phyloP scores from a whole-genome alignment of 2,888 invertebrate species.

The Strigamia crassipes region DNA sequence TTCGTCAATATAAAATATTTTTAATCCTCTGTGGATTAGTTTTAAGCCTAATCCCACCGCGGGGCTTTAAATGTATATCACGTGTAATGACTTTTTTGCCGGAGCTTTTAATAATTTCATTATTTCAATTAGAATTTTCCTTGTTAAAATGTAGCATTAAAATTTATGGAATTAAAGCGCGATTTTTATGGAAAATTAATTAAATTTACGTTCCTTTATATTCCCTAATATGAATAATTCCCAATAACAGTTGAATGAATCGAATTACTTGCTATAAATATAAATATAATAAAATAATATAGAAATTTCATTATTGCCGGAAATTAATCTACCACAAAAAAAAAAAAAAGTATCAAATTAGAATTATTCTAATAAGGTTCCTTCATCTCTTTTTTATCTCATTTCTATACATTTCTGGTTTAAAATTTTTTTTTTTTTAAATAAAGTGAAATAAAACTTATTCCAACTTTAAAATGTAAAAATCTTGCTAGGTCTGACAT shows the following conservation, averaged over 20 bases:
- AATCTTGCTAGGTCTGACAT: background rate
- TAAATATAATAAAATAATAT: background rate
- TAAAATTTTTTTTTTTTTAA: too few species aligned
- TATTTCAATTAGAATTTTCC: background rate
- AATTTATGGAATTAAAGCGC: background rate
- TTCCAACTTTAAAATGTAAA: background rate
- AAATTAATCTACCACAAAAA: too few species aligned
- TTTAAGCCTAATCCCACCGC: background rate
- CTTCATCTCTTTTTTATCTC: too few species aligned
- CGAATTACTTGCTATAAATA: background rate
- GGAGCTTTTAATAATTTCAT: background rate
- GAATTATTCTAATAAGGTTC: too few species aligned
- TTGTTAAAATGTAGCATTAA: background rate
- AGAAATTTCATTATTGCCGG: background rate
- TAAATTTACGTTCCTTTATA: background rate
- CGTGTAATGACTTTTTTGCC: too few species aligned
- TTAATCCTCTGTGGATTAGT: background rate
- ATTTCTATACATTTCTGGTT: too few species aligned
- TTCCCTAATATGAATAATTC: background rate
- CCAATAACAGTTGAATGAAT: background rate
- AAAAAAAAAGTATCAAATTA: too few species aligned
- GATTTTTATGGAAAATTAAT: background rate
- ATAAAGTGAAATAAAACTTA: too few species aligned
- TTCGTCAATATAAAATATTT: background rate
- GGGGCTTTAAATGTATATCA: too few species aligned